Percentiles rank a stretch among this genome's conserved stretches.
Conservation (phyloP, 2,888 invertebrate genomes). For the Brenthis ino region DNA sequence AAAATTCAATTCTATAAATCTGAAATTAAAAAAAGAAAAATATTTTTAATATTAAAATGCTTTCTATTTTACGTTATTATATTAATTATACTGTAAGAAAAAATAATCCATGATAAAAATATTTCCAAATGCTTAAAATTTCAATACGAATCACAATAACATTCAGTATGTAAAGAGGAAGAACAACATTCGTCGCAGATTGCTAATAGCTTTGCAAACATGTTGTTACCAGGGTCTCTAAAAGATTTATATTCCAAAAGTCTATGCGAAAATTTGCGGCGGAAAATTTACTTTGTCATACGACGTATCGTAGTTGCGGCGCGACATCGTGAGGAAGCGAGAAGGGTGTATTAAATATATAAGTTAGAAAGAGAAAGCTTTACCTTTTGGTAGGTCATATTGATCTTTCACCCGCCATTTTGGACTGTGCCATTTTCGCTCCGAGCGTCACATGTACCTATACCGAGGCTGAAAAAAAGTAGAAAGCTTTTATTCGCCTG, state of each 20-base stretch:
- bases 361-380: conserved; percentile 56
- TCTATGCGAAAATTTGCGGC: conserved; percentile 61
- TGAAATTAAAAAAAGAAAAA: neutral
- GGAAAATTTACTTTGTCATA: conserved; percentile 65
- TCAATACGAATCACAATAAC: conserved; percentile 5
- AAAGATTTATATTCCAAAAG: conserved; percentile 53
- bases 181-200: conserved; percentile 61
- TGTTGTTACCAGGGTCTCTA: conserved; percentile 47
- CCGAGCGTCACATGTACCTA: conserved; percentile 70
- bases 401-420: conserved; percentile 83
- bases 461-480: conserved; percentile 61
- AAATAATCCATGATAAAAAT: neutral
- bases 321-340: conserved; percentile 60
- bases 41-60: neutral
- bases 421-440: conserved; percentile 77
- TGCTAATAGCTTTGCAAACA: conserved; percentile 70
- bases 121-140: neutral
- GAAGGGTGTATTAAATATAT: conserved; percentile 46
- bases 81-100: neutral
- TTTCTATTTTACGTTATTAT: neutral
- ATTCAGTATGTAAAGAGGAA: conserved; percentile 17
- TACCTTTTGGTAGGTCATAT: conserved; percentile 79
- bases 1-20: conserved; percentile 20
- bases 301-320: conserved; percentile 73
- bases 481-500: conserved; percentile 71